Percentiles rank a stretch among this genome's conserved stretches.
These are phyloP conservation scores for Mus minutoides DNA, from an alignment of 2,797 vertebrate genomes.

Conservation along the genomic window DNA sequence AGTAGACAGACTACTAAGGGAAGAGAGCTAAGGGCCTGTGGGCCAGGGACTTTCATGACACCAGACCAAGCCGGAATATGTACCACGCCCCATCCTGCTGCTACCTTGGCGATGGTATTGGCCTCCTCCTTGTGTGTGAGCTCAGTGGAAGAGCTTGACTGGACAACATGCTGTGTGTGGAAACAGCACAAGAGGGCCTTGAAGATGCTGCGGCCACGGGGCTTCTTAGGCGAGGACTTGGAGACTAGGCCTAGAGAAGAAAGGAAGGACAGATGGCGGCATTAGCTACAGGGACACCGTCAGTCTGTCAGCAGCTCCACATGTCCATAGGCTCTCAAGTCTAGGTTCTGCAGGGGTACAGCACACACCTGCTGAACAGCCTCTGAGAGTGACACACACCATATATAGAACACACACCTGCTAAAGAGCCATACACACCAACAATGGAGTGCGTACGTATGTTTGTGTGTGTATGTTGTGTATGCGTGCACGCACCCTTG, in stretches of 20 bases:
- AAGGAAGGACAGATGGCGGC: not conserved
- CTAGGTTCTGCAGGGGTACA: not conserved
- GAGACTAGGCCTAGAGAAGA: slow-evolving; percentile 90
- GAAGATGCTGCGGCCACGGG: slow-evolving; percentile 93
- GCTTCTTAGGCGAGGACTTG: slow-evolving; percentile 92
- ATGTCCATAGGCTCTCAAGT: fast-evolving
- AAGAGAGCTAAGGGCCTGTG: not conserved
- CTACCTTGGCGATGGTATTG: slow-evolving; percentile 93
- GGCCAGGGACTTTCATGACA: not conserved
- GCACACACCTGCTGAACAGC: fast-evolving
- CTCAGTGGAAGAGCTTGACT: slow-evolving; percentile 89
- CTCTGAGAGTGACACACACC: not conserved
- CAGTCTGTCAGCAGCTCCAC: not conserved
- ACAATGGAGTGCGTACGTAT: not conserved
- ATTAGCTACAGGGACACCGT: not conserved
- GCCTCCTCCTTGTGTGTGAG: slow-evolving; percentile 92
- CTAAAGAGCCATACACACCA: not conserved
- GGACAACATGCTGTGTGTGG: slow-evolving; percentile 91
- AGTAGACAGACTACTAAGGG: not conserved
- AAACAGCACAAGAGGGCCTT: slow-evolving; percentile 95
- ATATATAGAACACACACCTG: not conserved
- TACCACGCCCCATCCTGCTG: not conserved
- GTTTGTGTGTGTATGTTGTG: too few species aligned
- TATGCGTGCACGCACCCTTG: not conserved
- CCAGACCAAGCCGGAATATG: not conserved